Evolutionary conservation across 2,797 vertebrate genomes (phyloP).

Genomic region (Microctenopoma lineatum): DNA sequence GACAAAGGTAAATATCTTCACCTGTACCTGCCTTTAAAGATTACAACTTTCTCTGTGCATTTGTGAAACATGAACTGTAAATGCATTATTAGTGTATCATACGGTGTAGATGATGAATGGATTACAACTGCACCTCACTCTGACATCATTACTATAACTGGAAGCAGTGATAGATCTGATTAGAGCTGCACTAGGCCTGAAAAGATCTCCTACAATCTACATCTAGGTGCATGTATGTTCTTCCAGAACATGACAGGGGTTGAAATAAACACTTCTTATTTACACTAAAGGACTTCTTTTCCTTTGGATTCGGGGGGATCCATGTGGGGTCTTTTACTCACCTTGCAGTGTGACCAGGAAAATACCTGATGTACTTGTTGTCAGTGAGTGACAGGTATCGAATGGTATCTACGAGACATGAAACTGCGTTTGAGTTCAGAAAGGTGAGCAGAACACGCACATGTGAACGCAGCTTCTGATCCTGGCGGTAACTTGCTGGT

Average conservation of each 20-base stretch:
- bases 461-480: background rate
- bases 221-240: background rate
- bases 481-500: background rate
- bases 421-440: background rate
- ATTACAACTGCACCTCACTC: background rate
- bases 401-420: slow-evolving; percentile 87
- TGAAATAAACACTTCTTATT: background rate
- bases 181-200: too few relatives aligned
- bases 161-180: too few relatives aligned
- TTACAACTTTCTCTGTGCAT: background rate
- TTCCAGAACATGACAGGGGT: background rate
- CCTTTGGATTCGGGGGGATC: background rate
- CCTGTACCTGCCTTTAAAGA: background rate
- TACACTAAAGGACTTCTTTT: background rate
- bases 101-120: background rate
- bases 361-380: slow-evolving; percentile 95
- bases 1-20: slow-evolving; percentile 1
- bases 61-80: background rate
- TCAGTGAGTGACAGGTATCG: slow-evolving; percentile 92
- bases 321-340: slow-evolving; percentile 66
- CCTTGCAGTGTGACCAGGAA: slow-evolving; percentile 92
- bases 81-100: background rate
- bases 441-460: background rate
- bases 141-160: too few relatives aligned
- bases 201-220: too few relatives aligned